A percentile compares a stretch with the other conserved stretches of the same genome.
Conservation (phyloP, 2,888 invertebrate genomes). For the Pachymerium ferrugineum region DNA sequence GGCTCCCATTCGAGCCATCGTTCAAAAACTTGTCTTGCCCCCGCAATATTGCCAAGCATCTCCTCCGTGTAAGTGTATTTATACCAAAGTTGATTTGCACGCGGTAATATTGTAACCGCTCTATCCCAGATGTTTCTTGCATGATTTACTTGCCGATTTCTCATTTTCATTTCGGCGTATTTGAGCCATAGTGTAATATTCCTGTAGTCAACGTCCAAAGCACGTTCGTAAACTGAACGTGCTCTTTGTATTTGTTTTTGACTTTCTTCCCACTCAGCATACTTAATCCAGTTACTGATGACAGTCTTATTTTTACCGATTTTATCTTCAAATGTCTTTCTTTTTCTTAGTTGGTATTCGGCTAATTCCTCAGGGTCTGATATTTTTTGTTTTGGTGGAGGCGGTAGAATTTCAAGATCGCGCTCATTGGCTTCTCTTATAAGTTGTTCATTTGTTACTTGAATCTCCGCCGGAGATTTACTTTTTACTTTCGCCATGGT, state of each 20-base stretch:
- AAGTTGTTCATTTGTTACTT: constrained; percentile 98
- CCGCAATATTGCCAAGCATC: constrained; percentile 93
- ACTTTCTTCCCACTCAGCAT: constrained; percentile 98
- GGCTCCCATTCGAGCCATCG: constrained; percentile 99
- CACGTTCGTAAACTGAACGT: constrained; percentile 93
- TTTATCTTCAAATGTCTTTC: constrained; percentile 95
- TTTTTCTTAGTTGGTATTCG: constrained; percentile 90
- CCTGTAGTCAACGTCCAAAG: constrained; percentile 94
- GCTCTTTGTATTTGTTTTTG: constrained; percentile 84
- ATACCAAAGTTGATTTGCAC: constrained; percentile 99
- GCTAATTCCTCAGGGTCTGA: constrained; percentile 95
- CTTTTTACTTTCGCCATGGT: no score
- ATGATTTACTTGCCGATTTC: constrained; percentile 72
- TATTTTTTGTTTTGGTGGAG: constrained; percentile 97
- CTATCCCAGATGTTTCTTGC: constrained; percentile 98
- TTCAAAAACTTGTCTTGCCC: constrained; percentile 78
- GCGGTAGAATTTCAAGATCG: constrained; percentile 93
- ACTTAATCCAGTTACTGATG: constrained; percentile 98
- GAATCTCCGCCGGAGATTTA: constrained; percentile 97
- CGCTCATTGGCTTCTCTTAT: constrained; percentile 97
- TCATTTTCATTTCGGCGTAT: constrained; percentile 99
- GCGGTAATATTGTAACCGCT: constrained; percentile 90
- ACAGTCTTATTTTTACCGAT: constrained; percentile 91
- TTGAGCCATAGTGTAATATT: constrained; percentile 95
- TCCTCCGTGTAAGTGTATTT: constrained; percentile 99